phyloP scores from a whole-genome alignment of 2,113 vertebrate genomes.

The Ovis canadensis region DNA sequence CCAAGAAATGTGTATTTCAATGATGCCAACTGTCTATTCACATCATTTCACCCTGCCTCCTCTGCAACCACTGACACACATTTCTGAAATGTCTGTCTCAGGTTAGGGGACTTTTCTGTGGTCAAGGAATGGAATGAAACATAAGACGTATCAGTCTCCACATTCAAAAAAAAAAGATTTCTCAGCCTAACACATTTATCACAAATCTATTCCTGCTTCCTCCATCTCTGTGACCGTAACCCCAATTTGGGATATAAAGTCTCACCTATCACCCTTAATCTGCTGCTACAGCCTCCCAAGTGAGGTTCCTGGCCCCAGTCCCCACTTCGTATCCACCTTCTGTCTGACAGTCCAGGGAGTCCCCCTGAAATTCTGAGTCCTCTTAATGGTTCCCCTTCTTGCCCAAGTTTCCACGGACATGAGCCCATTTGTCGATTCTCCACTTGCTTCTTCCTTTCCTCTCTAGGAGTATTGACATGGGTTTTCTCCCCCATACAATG shows the following conservation, averaged over 20 bases:
- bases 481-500: not conserved
- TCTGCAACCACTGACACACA: not conserved
- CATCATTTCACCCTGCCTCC: not conserved
- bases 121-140: not conserved
- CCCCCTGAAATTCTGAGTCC: not conserved
- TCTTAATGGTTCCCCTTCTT: not conserved
- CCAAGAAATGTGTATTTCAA: not conserved
- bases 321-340: not conserved
- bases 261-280: not conserved
- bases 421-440: not conserved
- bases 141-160: not conserved
- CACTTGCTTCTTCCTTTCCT: not conserved
- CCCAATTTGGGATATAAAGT: not conserved
- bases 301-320: not conserved
- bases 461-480: rapidly evolving
- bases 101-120: not conserved
- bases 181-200: not conserved
- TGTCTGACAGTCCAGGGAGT: rapidly evolving
- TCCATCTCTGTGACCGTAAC: not conserved
- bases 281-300: not conserved
- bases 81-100: not conserved
- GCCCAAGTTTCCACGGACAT: rapidly evolving
- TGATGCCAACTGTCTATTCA: not conserved
- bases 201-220: not conserved
- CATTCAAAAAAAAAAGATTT: not conserved